phyloP scores from a whole-genome alignment of 2,113 vertebrate genomes.

The Spea multiplicata region DNA sequence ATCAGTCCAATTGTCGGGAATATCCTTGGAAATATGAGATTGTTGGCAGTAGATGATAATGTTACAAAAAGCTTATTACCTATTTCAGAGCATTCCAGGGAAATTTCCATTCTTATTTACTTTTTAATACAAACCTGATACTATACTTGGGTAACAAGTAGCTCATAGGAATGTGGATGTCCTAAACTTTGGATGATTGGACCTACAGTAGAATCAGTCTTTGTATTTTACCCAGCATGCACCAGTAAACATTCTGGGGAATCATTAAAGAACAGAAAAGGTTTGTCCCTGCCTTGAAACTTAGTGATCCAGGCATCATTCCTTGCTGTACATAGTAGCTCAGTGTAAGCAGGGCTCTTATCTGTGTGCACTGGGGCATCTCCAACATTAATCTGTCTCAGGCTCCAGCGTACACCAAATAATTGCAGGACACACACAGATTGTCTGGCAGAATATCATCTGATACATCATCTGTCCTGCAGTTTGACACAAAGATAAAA shows the following conservation, averaged over 20 bases:
- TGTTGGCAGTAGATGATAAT: too few relatives aligned
- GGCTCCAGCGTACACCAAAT: background rate
- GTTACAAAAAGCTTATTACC: too few relatives aligned
- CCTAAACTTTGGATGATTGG: too few relatives aligned
- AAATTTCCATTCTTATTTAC: too few relatives aligned
- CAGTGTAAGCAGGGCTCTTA: slow-evolving; percentile 32
- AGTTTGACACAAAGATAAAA: background rate
- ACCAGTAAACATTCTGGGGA: background rate
- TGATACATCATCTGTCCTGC: background rate
- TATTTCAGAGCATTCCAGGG: too few relatives aligned
- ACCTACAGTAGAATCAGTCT: background rate
- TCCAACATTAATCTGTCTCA: slow-evolving; percentile 1
- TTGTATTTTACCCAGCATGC: background rate
- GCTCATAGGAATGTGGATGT: too few relatives aligned
- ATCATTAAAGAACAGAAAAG: slow-evolving; percentile 8
- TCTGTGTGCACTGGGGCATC: slow-evolving; percentile 35
- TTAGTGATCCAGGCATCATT: slow-evolving; percentile 5
- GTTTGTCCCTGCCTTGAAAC: slow-evolving; percentile 6
- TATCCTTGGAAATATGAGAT: too few relatives aligned
- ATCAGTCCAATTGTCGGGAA: too few relatives aligned
- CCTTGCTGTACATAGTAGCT: background rate
- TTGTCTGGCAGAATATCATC: background rate
- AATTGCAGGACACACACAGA: slow-evolving; percentile 17
- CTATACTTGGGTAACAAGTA: too few relatives aligned
- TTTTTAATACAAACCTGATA: too few relatives aligned